Evolutionary conservation across 1,140 invertebrate genomes (phyloP).

Genomic region (Copidosoma floridanum): DNA sequence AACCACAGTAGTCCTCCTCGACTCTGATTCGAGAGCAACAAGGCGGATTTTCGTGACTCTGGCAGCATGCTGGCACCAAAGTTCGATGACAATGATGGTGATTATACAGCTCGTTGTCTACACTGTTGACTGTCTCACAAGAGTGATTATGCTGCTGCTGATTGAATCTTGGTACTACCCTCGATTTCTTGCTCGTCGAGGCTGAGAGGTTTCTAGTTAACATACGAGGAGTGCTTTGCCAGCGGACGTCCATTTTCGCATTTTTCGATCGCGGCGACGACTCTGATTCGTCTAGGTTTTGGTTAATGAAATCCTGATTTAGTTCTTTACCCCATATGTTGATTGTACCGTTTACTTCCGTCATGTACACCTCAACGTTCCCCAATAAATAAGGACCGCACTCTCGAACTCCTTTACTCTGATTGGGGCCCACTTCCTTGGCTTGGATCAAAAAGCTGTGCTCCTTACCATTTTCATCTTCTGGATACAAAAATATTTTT

Average conservation of each 20-base stretch:
- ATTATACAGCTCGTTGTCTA: too few species aligned
- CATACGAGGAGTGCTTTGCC: conserved; percentile 34
- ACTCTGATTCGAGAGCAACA: conserved; percentile 9
- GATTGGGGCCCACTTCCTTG: conserved; percentile 34
- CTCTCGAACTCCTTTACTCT: conserved; percentile 37
- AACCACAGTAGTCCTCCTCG: neutral
- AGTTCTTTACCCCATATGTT: conserved; percentile 55
- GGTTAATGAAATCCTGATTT: neutral
- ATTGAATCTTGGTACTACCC: conserved; percentile 12
- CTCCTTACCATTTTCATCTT: conserved; percentile 44
- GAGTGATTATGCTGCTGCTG: conserved; percentile 31
- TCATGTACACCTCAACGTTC: conserved; percentile 53
- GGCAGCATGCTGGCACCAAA: conserved; percentile 16
- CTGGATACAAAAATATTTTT: conserved; percentile 49
- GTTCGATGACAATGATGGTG: conserved; percentile 13
- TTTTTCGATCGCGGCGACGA: conserved; percentile 20
- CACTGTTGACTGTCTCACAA: conserved; percentile 27
- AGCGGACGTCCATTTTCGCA: conserved; percentile 11
- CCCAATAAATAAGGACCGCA: conserved; percentile 52
- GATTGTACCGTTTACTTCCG: conserved; percentile 51
- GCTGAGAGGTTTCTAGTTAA: neutral
- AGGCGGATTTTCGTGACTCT: conserved; percentile 8
- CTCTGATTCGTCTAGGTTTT: conserved; percentile 34
- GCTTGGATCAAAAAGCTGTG: conserved; percentile 50
- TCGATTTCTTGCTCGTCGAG: conserved; percentile 39